phyloP scores from a whole-genome alignment of 2,113 vertebrate genomes.

The Hemicordylus capensis region DNA sequence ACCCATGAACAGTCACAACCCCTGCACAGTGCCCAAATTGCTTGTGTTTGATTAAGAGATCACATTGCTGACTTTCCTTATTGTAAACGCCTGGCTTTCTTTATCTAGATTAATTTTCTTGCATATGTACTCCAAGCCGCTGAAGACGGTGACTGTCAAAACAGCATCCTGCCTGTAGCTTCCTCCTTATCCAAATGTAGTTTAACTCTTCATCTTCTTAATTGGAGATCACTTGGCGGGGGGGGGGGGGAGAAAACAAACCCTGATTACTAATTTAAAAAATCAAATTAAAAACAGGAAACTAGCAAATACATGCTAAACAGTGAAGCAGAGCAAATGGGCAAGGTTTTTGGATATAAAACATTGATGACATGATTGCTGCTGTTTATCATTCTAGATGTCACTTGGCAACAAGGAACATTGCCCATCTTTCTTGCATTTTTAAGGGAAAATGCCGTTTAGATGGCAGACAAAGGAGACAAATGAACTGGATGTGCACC shows the following conservation, averaged over 20 bases:
- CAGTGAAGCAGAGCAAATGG: conserved; percentile 39
- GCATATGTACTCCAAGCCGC: conserved; percentile 30
- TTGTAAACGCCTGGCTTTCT: conserved; percentile 74
- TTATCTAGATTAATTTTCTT: conserved; percentile 74
- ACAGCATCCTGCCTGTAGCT: conserved; percentile 22
- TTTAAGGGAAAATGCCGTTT: conserved; percentile 80
- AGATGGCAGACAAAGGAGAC: conserved; percentile 77
- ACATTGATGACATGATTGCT: conserved; percentile 79
- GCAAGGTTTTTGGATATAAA: conserved; percentile 24
- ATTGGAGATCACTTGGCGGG: conserved; percentile 44
- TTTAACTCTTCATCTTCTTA: background rate
- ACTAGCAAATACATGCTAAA: conserved; percentile 58
- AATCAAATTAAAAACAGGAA: conserved; percentile 49
- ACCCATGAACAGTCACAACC: too few species aligned
- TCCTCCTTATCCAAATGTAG: background rate
- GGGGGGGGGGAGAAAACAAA: conserved; percentile 44
- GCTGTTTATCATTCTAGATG: conserved; percentile 78
- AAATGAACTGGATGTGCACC: conserved; percentile 74
- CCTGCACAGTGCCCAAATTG: conserved; percentile 42
- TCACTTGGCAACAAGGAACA: conserved; percentile 81
- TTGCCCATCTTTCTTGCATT: conserved; percentile 76
- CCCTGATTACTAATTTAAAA: background rate
- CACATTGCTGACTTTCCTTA: conserved; percentile 67
- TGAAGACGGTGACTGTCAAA: conserved; percentile 45
- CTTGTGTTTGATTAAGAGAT: conserved; percentile 72